phyloP scores from a whole-genome alignment of 2,888 invertebrate species.

The Galeopsomyia nigrocyanea region DNA sequence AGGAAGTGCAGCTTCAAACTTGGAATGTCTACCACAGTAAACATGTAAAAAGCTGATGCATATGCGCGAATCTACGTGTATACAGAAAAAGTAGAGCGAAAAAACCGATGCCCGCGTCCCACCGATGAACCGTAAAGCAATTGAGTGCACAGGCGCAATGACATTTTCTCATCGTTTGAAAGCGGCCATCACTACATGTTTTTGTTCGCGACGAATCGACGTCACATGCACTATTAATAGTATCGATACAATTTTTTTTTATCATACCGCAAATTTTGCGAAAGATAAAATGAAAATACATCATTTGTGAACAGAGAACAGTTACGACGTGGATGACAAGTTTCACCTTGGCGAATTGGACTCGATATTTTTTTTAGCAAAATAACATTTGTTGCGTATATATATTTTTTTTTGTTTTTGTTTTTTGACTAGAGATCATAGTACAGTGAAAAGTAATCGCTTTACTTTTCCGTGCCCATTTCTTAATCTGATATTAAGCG shows the following conservation, averaged over 20 bases:
- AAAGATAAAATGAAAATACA: constrained; percentile 36
- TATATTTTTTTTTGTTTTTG: constrained; percentile 17
- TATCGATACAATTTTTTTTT: constrained; percentile 40
- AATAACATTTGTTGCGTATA: constrained; percentile 24
- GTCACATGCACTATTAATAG: constrained; percentile 45
- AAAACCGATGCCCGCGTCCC: constrained; percentile 46
- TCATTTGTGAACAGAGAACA: constrained; percentile 26
- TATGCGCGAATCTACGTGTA: constrained; percentile 14
- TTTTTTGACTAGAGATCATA: constrained; percentile 47
- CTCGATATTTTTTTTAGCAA: constrained; percentile 30
- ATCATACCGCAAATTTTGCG: constrained; percentile 40
- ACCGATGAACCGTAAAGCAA: constrained; percentile 46
- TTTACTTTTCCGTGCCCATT: constrained; percentile 28
- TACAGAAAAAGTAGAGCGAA: constrained; percentile 47
- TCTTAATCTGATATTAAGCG: constrained; percentile 31
- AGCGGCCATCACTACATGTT: constrained; percentile 21
- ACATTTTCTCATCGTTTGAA: constrained; percentile 34
- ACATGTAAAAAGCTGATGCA: constrained; percentile 32
- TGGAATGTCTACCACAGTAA: constrained; percentile 14
- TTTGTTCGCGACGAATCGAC: constrained; percentile 45
- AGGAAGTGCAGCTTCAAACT: constrained; percentile 34
- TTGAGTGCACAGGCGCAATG: constrained; percentile 45
- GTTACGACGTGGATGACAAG: constrained; percentile 40
- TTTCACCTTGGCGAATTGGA: constrained; percentile 41
- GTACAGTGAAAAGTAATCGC: constrained; percentile 22